Base-by-base conservation (phyloP, 2,888 invertebrate genomes). In the Pedicia rivosa region DNA sequence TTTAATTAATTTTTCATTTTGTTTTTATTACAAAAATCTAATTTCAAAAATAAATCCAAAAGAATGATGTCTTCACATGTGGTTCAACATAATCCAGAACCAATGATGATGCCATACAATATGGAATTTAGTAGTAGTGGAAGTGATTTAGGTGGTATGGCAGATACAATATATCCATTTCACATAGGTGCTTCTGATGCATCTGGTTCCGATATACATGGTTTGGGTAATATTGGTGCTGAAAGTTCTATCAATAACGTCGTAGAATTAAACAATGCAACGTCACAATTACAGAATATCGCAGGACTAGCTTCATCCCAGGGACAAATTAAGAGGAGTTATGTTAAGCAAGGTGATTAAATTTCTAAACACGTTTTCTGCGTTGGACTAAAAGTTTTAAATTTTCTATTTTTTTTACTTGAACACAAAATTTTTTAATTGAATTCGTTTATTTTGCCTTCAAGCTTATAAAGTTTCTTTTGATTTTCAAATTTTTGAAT, bases 61-160 rank as follows among this genome's bases (percentile, higher is more conserved):
- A 59, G 59, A 49, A 55, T 59, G 55, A 54, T 58, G 50, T 55
- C 54, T 13, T 40, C 46, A 19, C 61, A 56, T 32, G 60, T 59
- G 35, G 49, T 56, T 31, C n/a, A n/a, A n/a, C 34, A 33, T 20
- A 35, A 44, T 26, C 35, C 39, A 20, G 42, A 43, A 12, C 59
- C 57, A 2, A 57, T 55, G 32, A 54, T 60, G 51, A 57, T 62
- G 55, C 61, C 61, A 19, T 62, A 62, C 22, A 57, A 53, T 38
- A 57, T 61, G 56, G 61, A 61, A 39, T 60, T 57, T 37, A 53
- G 54, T 2, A 48, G 58, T 44, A 17, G 13, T 13, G 20, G 32
- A 3, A 20, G 32, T 32, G 32, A 32, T 20, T 20, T 32, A 14
- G 14, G 13, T 32, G 32, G 32, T 22, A 12, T 30, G 19, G 17